A percentile compares a stretch with the other conserved stretches of the same genome.
These are phyloP conservation scores for Cheilosia grossa DNA, from an alignment of 2,888 invertebrate genomes.

Conservation along the genomic window DNA sequence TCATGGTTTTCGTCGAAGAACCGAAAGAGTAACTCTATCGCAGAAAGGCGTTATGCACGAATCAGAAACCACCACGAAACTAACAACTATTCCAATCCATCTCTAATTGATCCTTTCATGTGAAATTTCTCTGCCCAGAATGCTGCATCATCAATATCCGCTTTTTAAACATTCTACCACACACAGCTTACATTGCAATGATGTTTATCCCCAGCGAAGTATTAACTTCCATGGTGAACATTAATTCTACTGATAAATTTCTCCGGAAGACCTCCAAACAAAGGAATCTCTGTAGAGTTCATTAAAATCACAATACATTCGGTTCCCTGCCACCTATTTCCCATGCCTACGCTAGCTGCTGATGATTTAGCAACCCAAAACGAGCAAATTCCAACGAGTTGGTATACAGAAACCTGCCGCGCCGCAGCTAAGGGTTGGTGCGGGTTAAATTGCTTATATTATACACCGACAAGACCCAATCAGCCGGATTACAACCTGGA, in stretches of 20 bases:
- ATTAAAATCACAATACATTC: constrained; percentile 6
- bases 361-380: constrained; percentile 36
- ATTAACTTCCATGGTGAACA: background rate
- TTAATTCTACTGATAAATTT: background rate
- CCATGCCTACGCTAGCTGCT: background rate
- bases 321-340: background rate
- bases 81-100: too few species aligned
- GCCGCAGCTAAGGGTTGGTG: constrained; percentile 4
- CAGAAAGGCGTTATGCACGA: too few species aligned
- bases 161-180: background rate
- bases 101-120: constrained; percentile 7
- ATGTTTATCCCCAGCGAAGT: background rate
- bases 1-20: too few species aligned
- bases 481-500: constrained; percentile 62
- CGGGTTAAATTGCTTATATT: constrained; percentile 55
- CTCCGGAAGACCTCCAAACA: constrained; percentile 2
- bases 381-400: constrained; percentile 23
- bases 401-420: background rate
- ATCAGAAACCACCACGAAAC: too few species aligned
- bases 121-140: background rate
- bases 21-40: too few species aligned
- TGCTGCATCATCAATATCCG: constrained; percentile 18
- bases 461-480: constrained; percentile 54
- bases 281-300: constrained; percentile 29
- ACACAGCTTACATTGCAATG: background rate